Base-by-base conservation (phyloP, 2,113 vertebrate species). In the Oryzias javanicus region DNA sequence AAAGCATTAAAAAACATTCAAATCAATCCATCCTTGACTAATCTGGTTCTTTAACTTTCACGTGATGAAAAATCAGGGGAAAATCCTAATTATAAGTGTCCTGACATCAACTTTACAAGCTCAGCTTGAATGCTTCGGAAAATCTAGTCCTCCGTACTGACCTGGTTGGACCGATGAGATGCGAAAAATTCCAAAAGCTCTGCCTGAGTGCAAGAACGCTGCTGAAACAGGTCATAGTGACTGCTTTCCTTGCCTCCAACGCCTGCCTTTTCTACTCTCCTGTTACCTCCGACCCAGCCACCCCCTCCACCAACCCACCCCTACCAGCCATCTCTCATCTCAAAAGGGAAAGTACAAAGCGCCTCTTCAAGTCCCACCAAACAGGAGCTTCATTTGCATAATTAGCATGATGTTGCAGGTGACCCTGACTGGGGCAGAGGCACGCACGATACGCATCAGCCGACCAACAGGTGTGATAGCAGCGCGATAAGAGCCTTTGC, bases 321-420 rank as follows among this genome's bases (percentile, higher is more conserved):
- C 10, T 18, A 44, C 8, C n/a, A 17, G 3, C 42, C 42, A 5
- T 29, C 53, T 46, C 55, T 50, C 22, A 51, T 45, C 74, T 65
- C 60, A 54, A 55, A 56, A 67, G 78, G 52, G 62, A 51, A 62
- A 74, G 67, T 57, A 88, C 83, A 88, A 83, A 83, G 83, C 62
- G 67, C 66, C 83, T 80, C 78, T 84, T 84, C 70, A 79, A 52
- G 70, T 59, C 64, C 59, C 69, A 72, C 64, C 7, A n/a, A 35
- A 42, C 44, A 42, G 52, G 16, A 3, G 6, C 62, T 1, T 27
- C 22, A 76, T 88, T 88, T 88, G 81, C 86, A 86, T 88, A 70
- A 80, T 76, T 67, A 69, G 68, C 60, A 71, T 47, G 44, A 35
- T 54, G 70, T 42, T 63, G 55, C 81, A 86, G 77, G 81, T 82